These are phyloP conservation scores for Cherax quadricarinatus DNA, from an alignment of 1,140 invertebrate species.

Conservation along the genomic window DNA sequence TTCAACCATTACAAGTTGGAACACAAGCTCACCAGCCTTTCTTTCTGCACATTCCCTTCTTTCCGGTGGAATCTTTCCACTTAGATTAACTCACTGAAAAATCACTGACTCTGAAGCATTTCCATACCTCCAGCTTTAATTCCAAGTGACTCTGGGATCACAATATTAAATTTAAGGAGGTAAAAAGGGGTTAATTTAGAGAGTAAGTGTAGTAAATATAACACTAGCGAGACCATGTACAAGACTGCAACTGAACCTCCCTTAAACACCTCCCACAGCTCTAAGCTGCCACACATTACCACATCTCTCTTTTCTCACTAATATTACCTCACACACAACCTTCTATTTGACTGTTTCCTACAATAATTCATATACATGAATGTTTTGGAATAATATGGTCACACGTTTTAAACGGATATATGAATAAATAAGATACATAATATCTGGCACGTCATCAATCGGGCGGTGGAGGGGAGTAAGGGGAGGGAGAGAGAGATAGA, in stretches of 20 bases:
- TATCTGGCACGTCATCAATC: conserved; percentile 37
- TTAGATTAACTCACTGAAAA: conserved; percentile 21
- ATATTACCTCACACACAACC: neutral
- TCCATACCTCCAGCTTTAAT: conserved; percentile 22
- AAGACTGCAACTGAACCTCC: conserved; percentile 54
- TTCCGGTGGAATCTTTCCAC: conserved; percentile 18
- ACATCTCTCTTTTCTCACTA: neutral
- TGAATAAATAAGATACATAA: neutral
- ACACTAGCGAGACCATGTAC: conserved; percentile 43
- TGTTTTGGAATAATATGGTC: neutral
- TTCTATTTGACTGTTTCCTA: neutral
- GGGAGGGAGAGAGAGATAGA: neutral
- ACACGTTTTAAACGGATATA: neutral
- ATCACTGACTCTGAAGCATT: conserved; percentile 42
- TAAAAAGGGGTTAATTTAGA: conserved; percentile 43
- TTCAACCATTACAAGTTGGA: conserved; percentile 37
- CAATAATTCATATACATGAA: neutral
- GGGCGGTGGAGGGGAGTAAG: neutral
- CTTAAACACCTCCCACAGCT: conserved; percentile 46
- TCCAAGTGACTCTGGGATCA: conserved; percentile 29
- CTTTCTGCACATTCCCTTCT: conserved; percentile 45
- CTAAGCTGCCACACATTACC: conserved; percentile 18
- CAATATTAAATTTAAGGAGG: conserved; percentile 44
- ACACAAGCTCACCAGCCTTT: conserved; percentile 49
- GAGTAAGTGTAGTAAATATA: conserved; percentile 16